Evolutionary conservation across 2,797 vertebrate species (phyloP).

Genomic region (Atherinosoma microstoma): DNA sequence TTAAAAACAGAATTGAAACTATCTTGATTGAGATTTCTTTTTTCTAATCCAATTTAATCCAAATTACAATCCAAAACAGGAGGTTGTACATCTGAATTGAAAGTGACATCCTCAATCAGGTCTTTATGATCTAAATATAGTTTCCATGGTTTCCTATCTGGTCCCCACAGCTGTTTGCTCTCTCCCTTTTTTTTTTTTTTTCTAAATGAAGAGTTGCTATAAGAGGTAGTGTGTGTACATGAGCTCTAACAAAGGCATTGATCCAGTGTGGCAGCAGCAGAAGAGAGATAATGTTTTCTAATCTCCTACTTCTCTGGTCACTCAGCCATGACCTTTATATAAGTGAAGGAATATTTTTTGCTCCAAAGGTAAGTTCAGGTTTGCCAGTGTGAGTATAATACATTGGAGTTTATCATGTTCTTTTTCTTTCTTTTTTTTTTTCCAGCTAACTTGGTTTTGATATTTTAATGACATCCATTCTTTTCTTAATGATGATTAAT

Average conservation of each 20-base stretch:
- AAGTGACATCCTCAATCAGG: slow-evolving; percentile 23
- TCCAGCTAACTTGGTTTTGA: neutral
- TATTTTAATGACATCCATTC: neutral
- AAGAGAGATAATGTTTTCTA: slow-evolving; percentile 63
- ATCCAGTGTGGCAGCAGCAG: slow-evolving; percentile 45
- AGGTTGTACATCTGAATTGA: neutral
- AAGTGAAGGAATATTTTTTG: slow-evolving; percentile 35
- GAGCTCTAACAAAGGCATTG: slow-evolving; percentile 53
- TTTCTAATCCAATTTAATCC: neutral
- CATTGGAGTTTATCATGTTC: neutral
- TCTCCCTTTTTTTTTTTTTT: slow-evolving; percentile 46
- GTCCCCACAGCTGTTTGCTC: slow-evolving; percentile 72
- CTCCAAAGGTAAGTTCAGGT: slow-evolving; percentile 67
- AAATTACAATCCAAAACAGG: neutral
- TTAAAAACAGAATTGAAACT: neutral
- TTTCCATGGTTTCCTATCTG: slow-evolving; percentile 64
- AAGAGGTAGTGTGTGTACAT: slow-evolving; percentile 67
- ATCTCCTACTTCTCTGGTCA: slow-evolving; percentile 70
- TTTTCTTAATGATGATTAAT: slow-evolving; percentile 48
- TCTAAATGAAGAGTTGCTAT: slow-evolving; percentile 65
- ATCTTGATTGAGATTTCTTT: neutral
- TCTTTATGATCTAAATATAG: slow-evolving; percentile 71
- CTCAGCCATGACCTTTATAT: slow-evolving; percentile 41
- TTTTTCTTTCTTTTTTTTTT: neutral
- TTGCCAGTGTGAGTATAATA: slow-evolving; percentile 2